Evolutionary conservation across 2,888 invertebrate species (phyloP), one percentile per base, ranked within the genome.

Genomic region (Nomada lathburiana): DNA sequence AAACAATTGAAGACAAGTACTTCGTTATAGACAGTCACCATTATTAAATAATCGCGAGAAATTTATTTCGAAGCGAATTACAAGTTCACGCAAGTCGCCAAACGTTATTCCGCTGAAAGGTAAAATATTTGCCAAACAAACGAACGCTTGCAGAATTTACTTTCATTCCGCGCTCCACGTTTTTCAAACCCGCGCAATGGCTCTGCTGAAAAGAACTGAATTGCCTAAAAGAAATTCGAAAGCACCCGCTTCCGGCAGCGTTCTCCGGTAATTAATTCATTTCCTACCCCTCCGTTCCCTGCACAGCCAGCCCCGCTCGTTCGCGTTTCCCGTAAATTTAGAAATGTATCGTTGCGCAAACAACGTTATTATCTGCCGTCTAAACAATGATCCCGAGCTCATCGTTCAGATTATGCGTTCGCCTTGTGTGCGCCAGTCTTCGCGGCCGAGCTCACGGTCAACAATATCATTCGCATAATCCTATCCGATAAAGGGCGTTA

Each of bases 401-500:
- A 20, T 55, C 23, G 11, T 47, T 50, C 29, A n/a, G 60, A 18
- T 67, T 47, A 36, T 52, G 52, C 64, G n/a, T 42, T 36, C 44
- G 36, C 23, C 26, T 57, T 18, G 68, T 26, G 23, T 9, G 18
- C 44, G 44, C 18, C 55, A 36, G 42, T 42, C 57, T 76, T 44
- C 42, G 59, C 52, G 65, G 42, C 2, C n/a, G 55, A 36, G 47
- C 23, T 53, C 75, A 2, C 20, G 29, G 57, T 10, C 53, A 60
- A 74, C 72, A 73, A 64, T 73, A 47, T 63, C 52, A 74, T 78
- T 55, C 80, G 29, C 80, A 29, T 78, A 80, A 69, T 72, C 73
- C 76, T 69, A 81, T 77, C 69, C 62, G n/a, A 69, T 68, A 70
- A 78, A 77, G 74, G 70, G 84, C 76, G 76, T 80, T 85, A 86